phyloP scores from a whole-genome alignment of 1,140 invertebrate species.

The Cyphomyrmex costatus region DNA sequence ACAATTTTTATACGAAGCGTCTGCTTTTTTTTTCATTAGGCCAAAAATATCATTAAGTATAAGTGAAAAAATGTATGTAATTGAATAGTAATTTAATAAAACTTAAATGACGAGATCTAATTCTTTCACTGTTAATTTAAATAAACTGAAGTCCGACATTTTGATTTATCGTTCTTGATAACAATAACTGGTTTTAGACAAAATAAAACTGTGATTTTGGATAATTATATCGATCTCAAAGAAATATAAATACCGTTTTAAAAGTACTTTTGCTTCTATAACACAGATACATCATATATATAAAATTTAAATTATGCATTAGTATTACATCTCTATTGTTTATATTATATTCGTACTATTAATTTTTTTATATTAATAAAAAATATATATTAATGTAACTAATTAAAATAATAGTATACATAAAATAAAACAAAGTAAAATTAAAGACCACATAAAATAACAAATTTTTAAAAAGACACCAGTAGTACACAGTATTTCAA shows the following conservation, averaged over 20 bases:
- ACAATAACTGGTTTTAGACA: not conserved
- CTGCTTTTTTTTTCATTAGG: not conserved
- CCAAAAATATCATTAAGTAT: not conserved
- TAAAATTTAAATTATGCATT: too few relatives aligned
- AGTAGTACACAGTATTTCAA: constrained; percentile 17
- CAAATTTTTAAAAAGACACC: constrained; percentile 14
- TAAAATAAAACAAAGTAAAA: not conserved
- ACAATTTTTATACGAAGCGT: not conserved
- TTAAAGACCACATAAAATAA: not conserved
- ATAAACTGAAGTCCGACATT: not conserved
- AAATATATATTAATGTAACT: too few relatives aligned
- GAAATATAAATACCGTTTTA: not conserved
- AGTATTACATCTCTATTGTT: not conserved
- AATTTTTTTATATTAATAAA: not conserved
- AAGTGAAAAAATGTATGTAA: not conserved
- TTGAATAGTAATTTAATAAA: not conserved
- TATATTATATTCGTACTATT: not conserved
- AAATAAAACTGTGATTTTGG: not conserved
- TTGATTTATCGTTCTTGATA: not conserved
- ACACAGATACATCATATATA: not conserved
- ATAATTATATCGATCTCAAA: not conserved
- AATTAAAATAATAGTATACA: not conserved
- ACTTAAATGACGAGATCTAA: not conserved
- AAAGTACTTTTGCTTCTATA: not conserved
- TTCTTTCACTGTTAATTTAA: not conserved